Percentiles rank a stretch among this genome's conserved stretches.
Conservation (phyloP, 2,888 invertebrate genomes). For the Agrochola circellaris region DNA sequence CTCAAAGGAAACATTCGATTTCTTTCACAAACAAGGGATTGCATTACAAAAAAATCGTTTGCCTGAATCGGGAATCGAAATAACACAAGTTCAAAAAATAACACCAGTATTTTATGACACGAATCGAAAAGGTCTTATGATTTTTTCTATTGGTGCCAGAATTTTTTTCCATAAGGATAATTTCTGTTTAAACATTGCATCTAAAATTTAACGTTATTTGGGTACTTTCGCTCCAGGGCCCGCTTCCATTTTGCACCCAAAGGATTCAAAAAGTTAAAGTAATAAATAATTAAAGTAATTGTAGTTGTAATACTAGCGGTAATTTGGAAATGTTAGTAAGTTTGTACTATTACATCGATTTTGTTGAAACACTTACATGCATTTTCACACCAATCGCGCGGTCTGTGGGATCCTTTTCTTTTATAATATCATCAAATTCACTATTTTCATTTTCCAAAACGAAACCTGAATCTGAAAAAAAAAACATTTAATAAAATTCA, state of each 20-base stretch:
- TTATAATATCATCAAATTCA: conserved; percentile 70
- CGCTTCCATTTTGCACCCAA: not conserved
- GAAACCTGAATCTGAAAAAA: conserved; percentile 63
- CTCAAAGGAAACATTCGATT: not conserved
- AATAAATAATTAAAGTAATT: too few relatives aligned
- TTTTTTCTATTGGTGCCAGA: too few relatives aligned
- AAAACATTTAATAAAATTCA: too few relatives aligned
- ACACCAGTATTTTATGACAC: not conserved
- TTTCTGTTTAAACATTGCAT: not conserved
- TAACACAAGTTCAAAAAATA: not conserved
- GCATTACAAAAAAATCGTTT: not conserved
- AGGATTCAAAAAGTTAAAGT: not conserved
- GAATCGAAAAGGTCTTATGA: not conserved
- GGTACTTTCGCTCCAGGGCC: not conserved
- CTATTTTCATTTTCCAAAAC: conserved; percentile 53
- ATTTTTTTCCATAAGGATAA: not conserved
- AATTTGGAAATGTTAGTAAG: not conserved
- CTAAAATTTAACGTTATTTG: not conserved
- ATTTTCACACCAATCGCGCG: conserved; percentile 88
- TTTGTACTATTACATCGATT: not conserved
- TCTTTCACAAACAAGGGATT: not conserved
- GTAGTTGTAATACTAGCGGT: not conserved
- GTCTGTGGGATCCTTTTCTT: conserved; percentile 87
- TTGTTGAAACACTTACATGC: conserved; percentile 74
- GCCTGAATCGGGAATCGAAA: not conserved